Percentiles rank a stretch among this genome's conserved stretches.
Evolutionary conservation across 2,888 invertebrate genomes (phyloP).

Genomic region (Torymus aiolomorphi): DNA sequence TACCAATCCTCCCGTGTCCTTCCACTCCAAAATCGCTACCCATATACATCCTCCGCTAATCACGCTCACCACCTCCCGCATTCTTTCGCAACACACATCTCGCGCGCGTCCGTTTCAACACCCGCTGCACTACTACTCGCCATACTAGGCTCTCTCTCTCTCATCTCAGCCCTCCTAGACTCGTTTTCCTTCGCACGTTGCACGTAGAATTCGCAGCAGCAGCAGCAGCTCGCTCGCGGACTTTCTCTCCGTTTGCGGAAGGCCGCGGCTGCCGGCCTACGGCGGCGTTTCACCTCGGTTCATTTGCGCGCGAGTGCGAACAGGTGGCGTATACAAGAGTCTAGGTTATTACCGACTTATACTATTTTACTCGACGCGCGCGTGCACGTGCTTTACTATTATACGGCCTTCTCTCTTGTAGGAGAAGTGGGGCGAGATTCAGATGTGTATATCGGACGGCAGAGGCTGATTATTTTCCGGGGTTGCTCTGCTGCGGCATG

Average conservation of each 20-base stretch:
- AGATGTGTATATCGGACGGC: constrained; percentile 3
- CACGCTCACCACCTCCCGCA: too few relatives aligned
- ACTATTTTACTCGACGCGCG: neutral
- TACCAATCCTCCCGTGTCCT: too few relatives aligned
- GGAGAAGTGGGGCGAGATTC: constrained; percentile 32
- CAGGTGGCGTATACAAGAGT: constrained; percentile 34
- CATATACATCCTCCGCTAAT: too few relatives aligned
- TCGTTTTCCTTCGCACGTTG: constrained; percentile 32
- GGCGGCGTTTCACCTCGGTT: constrained; percentile 13
- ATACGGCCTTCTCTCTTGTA: neutral
- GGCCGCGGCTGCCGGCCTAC: neutral
- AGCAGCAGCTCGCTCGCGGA: constrained; percentile 19
- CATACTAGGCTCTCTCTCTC: neutral
- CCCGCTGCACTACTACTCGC: too few relatives aligned
- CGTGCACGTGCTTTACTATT: neutral
- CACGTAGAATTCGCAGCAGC: neutral
- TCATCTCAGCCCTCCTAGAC: neutral
- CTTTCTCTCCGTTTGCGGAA: constrained; percentile 56
- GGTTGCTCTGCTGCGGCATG: too few relatives aligned
- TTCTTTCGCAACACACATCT: too few relatives aligned
- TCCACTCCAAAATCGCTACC: too few relatives aligned
- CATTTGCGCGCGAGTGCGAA: constrained; percentile 32
- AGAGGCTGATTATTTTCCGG: neutral
- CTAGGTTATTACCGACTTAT: constrained; percentile 38
- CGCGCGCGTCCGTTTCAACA: too few relatives aligned